Percentiles rank a stretch among this genome's conserved stretches.
These are phyloP conservation scores for Pteromalus puparum DNA, from an alignment of 1,140 invertebrate genomes.

Conservation along the genomic window DNA sequence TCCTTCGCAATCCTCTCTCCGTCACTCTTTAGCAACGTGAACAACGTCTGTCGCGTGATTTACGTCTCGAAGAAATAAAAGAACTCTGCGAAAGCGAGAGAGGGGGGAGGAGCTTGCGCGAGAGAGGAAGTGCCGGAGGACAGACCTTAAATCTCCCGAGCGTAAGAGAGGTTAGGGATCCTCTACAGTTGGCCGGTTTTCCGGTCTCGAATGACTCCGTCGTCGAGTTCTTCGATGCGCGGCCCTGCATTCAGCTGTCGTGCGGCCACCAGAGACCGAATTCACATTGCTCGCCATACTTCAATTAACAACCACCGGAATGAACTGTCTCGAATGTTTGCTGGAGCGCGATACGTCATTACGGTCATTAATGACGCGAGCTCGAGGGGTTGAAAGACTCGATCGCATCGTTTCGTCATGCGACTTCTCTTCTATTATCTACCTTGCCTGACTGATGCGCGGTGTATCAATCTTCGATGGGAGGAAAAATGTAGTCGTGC, in stretches of 20 bases:
- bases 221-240: background rate
- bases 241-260: background rate
- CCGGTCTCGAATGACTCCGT: constrained; percentile 28
- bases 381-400: background rate
- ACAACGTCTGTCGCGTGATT: constrained; percentile 69
- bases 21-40: constrained; percentile 56
- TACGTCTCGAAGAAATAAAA: constrained; percentile 65
- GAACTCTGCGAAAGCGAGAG: constrained; percentile 40
- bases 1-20: constrained; percentile 34
- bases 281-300: constrained; percentile 28
- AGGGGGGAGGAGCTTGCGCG: background rate
- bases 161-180: constrained; percentile 53
- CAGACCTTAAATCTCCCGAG: constrained; percentile 64
- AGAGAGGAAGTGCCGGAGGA: constrained; percentile 56
- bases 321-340: background rate
- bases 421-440: too few species aligned
- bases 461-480: background rate
- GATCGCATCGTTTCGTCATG: background rate
- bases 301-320: constrained; percentile 17
- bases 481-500: background rate
- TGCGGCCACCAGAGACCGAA: background rate
- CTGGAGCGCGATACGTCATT: background rate
- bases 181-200: constrained; percentile 34
- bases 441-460: too few species aligned
- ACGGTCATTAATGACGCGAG: background rate